A percentile compares a stretch with the other conserved stretches of the same genome.
phyloP scores from a whole-genome alignment of 2,797 vertebrate species.

The Taeniopygia guttata region DNA sequence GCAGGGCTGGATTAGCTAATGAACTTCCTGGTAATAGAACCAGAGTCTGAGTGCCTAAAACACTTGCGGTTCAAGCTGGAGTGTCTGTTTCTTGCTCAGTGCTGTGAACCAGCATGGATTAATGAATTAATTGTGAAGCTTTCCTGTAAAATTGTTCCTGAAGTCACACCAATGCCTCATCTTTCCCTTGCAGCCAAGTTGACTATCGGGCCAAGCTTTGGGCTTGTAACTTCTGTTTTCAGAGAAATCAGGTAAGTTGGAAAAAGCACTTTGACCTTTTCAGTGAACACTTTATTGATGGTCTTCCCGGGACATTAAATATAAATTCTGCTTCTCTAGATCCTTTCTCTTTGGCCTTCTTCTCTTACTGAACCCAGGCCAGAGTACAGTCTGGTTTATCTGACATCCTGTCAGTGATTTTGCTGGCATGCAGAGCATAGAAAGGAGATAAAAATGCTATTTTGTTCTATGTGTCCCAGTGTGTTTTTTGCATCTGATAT shows the following conservation, averaged over 20 bases:
- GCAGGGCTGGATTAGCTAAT: neutral
- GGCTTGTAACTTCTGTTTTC: constrained; percentile 99
- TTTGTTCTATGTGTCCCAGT: neutral
- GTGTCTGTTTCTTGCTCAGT: neutral
- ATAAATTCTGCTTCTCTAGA: neutral
- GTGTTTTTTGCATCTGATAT: neutral
- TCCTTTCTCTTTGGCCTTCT: neutral
- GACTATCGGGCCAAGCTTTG: constrained; percentile 97
- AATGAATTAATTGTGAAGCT: neutral
- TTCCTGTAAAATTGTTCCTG: neutral
- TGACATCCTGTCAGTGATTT: neutral
- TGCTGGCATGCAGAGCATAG: neutral
- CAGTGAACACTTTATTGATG: neutral
- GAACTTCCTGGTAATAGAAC: neutral
- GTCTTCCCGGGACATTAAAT: neutral
- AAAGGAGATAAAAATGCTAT: neutral
- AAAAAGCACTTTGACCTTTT: neutral
- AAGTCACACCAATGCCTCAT: neutral
- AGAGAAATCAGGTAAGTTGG: constrained; percentile 90
- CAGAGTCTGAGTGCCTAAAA: neutral
- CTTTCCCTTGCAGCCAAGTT: constrained; percentile 84
- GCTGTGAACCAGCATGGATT: neutral
- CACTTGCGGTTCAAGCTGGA: neutral
- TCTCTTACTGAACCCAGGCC: neutral
- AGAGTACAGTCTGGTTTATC: neutral